Percentiles rank a stretch among this genome's conserved stretches.
These are phyloP conservation scores for Cerceris ruficornis DNA, from an alignment of 2,888 invertebrate species.

Conservation along the genomic window DNA sequence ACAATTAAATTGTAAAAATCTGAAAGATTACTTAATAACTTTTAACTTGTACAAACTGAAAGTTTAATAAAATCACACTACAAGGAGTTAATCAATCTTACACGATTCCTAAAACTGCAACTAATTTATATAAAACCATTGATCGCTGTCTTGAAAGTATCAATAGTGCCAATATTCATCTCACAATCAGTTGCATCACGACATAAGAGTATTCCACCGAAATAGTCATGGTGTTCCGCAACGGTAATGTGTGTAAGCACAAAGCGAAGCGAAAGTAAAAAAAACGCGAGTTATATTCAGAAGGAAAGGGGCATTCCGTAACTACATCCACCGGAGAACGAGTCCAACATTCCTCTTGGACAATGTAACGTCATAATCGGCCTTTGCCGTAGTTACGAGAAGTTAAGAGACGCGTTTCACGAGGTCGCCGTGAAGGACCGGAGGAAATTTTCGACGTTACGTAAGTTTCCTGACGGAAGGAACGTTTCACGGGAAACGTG, in stretches of 20 bases:
- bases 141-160: no score
- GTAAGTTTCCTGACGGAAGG: not conserved
- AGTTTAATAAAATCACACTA: no score
- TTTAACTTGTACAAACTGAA: no score
- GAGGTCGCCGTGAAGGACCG: not conserved
- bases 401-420: not conserved
- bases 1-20: no score
- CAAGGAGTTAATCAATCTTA: no score
- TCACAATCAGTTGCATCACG: no score
- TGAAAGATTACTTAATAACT: no score
- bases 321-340: constrained; percentile 7
- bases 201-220: no score
- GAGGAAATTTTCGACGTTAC: not conserved
- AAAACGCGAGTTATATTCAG: not conserved
- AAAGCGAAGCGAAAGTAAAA: not conserved
- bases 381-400: not conserved
- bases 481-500: not conserved
- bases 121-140: no score
- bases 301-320: not conserved
- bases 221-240: not conserved
- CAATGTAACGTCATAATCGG: not conserved
- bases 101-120: no score
- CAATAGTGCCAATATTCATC: no score
- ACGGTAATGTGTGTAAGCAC: not conserved
- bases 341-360: not conserved